phyloP scores from a whole-genome alignment of 2,797 vertebrate genomes.

The Notolabrus celidotus region DNA sequence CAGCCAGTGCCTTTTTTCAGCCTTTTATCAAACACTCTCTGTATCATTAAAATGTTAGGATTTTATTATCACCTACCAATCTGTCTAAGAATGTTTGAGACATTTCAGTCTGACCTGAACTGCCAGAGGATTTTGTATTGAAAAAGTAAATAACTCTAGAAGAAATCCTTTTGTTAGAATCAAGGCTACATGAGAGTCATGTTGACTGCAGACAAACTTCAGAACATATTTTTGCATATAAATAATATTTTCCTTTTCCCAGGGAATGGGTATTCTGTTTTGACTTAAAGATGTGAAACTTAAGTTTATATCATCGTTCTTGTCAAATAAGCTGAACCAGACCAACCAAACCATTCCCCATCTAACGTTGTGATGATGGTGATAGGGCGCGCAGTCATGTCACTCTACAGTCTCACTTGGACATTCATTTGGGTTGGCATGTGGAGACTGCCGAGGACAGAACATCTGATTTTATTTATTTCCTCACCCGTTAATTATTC shows the following conservation, averaged over 20 bases:
- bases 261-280: neutral
- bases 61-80: too few relatives aligned
- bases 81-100: neutral
- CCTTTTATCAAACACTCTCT: too few relatives aligned
- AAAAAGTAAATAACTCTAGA: too few relatives aligned
- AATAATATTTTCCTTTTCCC: neutral
- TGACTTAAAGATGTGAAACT: neutral
- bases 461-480: neutral
- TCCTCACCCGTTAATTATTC: conserved; percentile 6
- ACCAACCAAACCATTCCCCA: too few relatives aligned
- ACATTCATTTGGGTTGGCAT: neutral
- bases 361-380: neutral
- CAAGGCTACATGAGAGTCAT: too few relatives aligned
- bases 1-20: too few relatives aligned
- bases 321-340: neutral
- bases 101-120: neutral
- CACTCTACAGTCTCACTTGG: neutral
- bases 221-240: neutral
- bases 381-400: neutral
- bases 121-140: too few relatives aligned
- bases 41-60: too few relatives aligned
- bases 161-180: too few relatives aligned
- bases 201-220: neutral
- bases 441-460: neutral
- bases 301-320: neutral